These are phyloP conservation scores for Trisateles emortualis DNA, from an alignment of 2,888 invertebrate species.

Conservation along the genomic window DNA sequence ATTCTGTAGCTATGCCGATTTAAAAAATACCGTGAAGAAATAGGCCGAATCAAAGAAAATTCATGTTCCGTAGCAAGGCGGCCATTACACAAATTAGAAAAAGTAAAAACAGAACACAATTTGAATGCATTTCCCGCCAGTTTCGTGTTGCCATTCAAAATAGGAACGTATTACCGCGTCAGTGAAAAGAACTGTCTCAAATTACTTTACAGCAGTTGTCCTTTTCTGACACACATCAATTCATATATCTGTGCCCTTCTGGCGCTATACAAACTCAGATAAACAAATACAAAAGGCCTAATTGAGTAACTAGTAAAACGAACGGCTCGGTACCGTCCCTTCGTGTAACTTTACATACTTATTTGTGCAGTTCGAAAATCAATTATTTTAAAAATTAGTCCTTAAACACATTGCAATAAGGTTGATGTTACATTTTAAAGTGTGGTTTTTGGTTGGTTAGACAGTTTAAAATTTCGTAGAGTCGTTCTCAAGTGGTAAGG, in stretches of 20 bases:
- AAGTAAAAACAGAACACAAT: conserved; percentile 67
- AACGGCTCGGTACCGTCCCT: conserved; percentile 83
- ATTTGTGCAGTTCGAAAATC: conserved; percentile 26
- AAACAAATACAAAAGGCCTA: conserved; percentile 88
- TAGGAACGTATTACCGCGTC: conserved; percentile 83
- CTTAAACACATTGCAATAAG: conserved; percentile 39
- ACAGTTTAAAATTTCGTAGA: conserved; percentile 77
- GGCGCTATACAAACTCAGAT: conserved; percentile 84
- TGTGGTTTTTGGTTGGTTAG: conserved; percentile 40
- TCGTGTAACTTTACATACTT: conserved; percentile 66
- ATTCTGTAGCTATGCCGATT: too few relatives aligned
- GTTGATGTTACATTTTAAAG: conserved; percentile 15
- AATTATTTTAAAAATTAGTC: conserved; percentile 39
- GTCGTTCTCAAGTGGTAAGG: conserved; percentile 84
- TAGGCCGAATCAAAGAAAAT: conserved; percentile 77
- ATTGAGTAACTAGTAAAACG: conserved; percentile 88
- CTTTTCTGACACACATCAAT: conserved; percentile 46
- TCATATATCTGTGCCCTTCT: conserved; percentile 61
- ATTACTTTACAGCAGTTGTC: conserved; percentile 76
- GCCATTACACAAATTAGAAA: conserved; percentile 81
- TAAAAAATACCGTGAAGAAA: conserved; percentile 21
- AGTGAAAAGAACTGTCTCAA: conserved; percentile 87
- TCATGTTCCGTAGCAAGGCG: conserved; percentile 62
- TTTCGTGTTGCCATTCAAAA: conserved; percentile 85
- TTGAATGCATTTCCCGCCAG: conserved; percentile 85